These are phyloP conservation scores for Eupsilia transversa DNA, from an alignment of 2,888 invertebrate genomes.

Conservation along the genomic window DNA sequence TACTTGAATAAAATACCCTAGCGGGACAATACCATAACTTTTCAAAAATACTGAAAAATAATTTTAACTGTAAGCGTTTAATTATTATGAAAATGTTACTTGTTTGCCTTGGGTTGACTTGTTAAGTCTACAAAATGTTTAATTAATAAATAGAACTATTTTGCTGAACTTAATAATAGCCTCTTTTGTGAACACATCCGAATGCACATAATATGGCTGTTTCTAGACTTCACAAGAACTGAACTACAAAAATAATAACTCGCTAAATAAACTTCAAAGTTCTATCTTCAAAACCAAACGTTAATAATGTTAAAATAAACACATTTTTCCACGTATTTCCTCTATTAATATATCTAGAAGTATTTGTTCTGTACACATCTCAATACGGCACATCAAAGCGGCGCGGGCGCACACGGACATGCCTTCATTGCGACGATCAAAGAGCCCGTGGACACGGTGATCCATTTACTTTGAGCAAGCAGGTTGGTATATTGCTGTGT, in stretches of 20 bases:
- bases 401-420: conserved; percentile 23
- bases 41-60: too few species aligned
- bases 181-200: too few species aligned
- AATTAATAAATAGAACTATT: too few species aligned
- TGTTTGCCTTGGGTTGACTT: too few species aligned
- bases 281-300: conserved; percentile 32
- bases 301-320: conserved; percentile 50
- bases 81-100: too few species aligned
- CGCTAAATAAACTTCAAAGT: conserved; percentile 36
- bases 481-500: conserved; percentile 40
- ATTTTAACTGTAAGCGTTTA: too few species aligned
- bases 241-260: conserved; percentile 19
- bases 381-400: conserved; percentile 56
- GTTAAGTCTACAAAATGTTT: too few species aligned
- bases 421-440: conserved; percentile 58
- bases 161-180: too few species aligned
- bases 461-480: conserved; percentile 63
- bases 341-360: conserved; percentile 50
- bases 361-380: conserved; percentile 52
- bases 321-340: conserved; percentile 50
- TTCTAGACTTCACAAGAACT: conserved; percentile 14
- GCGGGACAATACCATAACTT: too few species aligned
- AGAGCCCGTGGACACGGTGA: conserved; percentile 47
- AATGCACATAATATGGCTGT: too few species aligned
- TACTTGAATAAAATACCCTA: too few species aligned